phyloP scores from a whole-genome alignment of 2,797 vertebrate species.

The Xyrichtys novacula region DNA sequence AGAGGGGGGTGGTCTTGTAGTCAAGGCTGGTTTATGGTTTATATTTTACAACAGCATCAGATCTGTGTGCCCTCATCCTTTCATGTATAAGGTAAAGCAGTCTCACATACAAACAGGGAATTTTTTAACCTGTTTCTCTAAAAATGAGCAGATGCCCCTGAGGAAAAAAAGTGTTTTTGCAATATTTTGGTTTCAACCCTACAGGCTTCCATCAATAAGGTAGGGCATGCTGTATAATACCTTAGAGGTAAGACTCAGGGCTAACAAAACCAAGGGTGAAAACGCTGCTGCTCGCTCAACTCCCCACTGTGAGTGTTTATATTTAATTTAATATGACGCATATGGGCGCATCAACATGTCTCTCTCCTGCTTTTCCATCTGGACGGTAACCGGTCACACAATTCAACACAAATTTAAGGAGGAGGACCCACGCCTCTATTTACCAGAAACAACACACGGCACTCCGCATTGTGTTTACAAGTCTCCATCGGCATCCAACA shows the following conservation, averaged over 20 bases:
- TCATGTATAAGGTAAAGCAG: too few species aligned
- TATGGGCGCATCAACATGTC: conserved; percentile 12
- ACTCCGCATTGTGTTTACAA: neutral
- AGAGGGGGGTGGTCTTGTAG: too few species aligned
- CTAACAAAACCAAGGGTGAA: conserved; percentile 4
- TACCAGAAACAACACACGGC: neutral
- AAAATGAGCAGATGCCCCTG: neutral
- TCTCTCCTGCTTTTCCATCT: neutral
- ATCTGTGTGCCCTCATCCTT: too few species aligned
- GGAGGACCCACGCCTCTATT: neutral
- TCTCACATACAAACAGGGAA: too few species aligned
- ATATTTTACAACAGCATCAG: too few species aligned
- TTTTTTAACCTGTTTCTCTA: neutral
- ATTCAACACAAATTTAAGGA: neutral
- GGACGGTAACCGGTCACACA: neutral
- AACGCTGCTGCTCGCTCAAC: neutral
- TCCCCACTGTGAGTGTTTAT: neutral
- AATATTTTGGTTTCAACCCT: neutral
- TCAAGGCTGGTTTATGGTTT: too few species aligned
- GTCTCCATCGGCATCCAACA: conserved; percentile 16
- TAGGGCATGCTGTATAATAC: neutral
- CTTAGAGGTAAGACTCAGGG: conserved; percentile 17
- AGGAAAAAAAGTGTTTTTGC: neutral
- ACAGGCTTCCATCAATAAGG: neutral
- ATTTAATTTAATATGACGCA: conserved; percentile 15